Percentiles rank a stretch among this genome's conserved stretches.
Conservation (phyloP, 2,113 vertebrate genomes). For the Sceloporus undulatus region DNA sequence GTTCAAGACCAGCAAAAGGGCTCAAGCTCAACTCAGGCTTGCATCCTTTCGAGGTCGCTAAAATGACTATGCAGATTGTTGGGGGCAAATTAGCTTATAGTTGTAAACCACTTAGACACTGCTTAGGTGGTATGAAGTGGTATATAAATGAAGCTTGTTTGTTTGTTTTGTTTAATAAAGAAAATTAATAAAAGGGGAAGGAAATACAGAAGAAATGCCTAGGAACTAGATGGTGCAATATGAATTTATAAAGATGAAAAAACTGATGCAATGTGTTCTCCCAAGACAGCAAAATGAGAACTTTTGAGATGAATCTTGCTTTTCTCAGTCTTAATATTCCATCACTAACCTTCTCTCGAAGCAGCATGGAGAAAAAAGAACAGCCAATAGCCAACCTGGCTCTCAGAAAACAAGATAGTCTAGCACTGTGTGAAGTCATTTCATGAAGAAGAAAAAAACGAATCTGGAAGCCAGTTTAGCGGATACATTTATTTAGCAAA, state of each 20-base stretch:
- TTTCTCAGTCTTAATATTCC: conserved; percentile 48
- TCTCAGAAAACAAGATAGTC: background rate
- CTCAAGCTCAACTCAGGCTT: too few species aligned
- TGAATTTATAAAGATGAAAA: conserved; percentile 34
- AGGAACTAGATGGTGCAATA: conserved; percentile 36
- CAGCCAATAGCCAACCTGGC: background rate
- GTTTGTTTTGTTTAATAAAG: conserved; percentile 25
- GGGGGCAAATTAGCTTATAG: too few species aligned
- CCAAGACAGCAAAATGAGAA: conserved; percentile 37
- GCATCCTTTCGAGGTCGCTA: too few species aligned
- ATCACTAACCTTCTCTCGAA: conserved; percentile 28
- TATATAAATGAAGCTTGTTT: too few species aligned
- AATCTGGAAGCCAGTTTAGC: background rate
- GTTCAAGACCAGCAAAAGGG: too few species aligned
- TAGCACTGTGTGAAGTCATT: background rate
- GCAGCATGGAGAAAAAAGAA: background rate
- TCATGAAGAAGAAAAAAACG: background rate
- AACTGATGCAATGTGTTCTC: conserved; percentile 40
- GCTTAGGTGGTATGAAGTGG: too few species aligned
- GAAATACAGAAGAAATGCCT: conserved; percentile 27
- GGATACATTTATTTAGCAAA: too few species aligned
- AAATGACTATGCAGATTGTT: too few species aligned
- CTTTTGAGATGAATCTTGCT: conserved; percentile 50
- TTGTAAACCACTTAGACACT: too few species aligned
- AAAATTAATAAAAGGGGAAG: conserved; percentile 60